Conservation (phyloP, 1,140 invertebrate genomes). For the Geopemphigus sp. region DNA sequence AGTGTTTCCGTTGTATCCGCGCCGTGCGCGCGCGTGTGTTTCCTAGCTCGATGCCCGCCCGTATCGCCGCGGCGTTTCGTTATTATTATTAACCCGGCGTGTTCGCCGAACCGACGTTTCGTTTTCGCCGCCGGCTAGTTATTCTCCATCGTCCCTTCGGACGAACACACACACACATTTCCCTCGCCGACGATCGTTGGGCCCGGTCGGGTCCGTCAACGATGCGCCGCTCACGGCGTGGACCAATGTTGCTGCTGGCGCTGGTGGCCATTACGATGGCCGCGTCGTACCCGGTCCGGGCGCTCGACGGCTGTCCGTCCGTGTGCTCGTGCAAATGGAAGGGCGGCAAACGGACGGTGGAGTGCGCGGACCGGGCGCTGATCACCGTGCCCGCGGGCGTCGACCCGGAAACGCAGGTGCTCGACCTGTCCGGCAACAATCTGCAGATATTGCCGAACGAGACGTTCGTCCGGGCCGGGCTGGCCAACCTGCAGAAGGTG, state of each 20-base stretch:
- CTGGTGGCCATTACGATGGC: background rate
- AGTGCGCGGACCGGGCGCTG: conserved; percentile 68
- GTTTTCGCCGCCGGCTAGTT: no score
- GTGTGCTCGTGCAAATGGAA: conserved; percentile 77
- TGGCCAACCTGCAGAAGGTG: conserved; percentile 79
- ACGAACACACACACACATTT: no score
- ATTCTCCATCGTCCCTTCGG: no score
- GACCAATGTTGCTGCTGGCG: no score
- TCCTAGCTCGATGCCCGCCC: background rate
- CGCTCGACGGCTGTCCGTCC: conserved; percentile 57
- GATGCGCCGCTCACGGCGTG: no score
- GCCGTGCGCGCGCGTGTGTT: background rate
- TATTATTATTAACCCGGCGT: no score
- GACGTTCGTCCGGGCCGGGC: conserved; percentile 66
- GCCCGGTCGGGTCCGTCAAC: no score
- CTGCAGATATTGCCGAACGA: conserved; percentile 66
- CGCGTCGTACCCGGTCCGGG: conserved; percentile 57
- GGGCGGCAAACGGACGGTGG: conserved; percentile 76
- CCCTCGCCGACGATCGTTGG: no score
- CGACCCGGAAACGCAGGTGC: conserved; percentile 70
- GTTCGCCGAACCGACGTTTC: no score
- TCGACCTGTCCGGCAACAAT: conserved; percentile 73
- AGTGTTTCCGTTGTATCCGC: background rate
- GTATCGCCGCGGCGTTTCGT: background rate
- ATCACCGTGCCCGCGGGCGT: conserved; percentile 68